Conservation (phyloP, 1,140 invertebrate species). For the Bombus pascuorum region DNA sequence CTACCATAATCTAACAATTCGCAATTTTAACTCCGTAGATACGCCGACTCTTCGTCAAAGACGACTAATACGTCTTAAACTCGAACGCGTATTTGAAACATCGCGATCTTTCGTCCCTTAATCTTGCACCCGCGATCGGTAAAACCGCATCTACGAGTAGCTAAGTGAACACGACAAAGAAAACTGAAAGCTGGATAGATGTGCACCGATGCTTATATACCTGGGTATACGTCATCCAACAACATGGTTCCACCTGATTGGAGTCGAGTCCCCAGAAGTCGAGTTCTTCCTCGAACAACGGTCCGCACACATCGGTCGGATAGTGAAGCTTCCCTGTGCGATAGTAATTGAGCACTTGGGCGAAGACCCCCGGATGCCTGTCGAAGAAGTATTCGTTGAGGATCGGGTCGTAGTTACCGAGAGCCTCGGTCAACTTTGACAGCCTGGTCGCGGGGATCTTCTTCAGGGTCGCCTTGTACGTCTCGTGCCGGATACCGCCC, state of each 20-base stretch:
- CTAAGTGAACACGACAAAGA: background rate
- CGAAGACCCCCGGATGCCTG: slow-evolving; percentile 98
- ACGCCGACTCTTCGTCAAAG: no score
- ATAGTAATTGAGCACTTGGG: slow-evolving; percentile 95
- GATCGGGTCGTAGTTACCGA: slow-evolving; percentile 97
- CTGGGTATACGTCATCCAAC: slow-evolving; percentile 99
- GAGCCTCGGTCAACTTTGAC: slow-evolving; percentile 93
- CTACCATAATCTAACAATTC: no score
- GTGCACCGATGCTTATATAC: slow-evolving; percentile 80
- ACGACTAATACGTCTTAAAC: no score
- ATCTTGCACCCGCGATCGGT: no score
- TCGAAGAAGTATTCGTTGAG: slow-evolving; percentile 99
- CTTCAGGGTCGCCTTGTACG: slow-evolving; percentile 95
- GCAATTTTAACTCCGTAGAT: no score
- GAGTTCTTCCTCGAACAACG: slow-evolving; percentile 98
- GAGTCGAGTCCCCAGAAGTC: slow-evolving; percentile 98
- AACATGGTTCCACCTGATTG: slow-evolving; percentile 98
- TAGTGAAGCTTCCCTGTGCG: slow-evolving; percentile 99
- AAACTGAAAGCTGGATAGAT: background rate
- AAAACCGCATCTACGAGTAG: background rate
- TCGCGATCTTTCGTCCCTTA: background rate
- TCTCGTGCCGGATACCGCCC: slow-evolving; percentile 98
- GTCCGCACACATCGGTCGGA: slow-evolving; percentile 98
- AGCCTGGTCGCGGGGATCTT: slow-evolving; percentile 97
- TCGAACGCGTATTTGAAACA: no score